These are phyloP conservation scores for Hemicentrotus pulcherrimus DNA, from an alignment of 35 echinoderm and acorn worm species.

Conservation along the genomic window DNA sequence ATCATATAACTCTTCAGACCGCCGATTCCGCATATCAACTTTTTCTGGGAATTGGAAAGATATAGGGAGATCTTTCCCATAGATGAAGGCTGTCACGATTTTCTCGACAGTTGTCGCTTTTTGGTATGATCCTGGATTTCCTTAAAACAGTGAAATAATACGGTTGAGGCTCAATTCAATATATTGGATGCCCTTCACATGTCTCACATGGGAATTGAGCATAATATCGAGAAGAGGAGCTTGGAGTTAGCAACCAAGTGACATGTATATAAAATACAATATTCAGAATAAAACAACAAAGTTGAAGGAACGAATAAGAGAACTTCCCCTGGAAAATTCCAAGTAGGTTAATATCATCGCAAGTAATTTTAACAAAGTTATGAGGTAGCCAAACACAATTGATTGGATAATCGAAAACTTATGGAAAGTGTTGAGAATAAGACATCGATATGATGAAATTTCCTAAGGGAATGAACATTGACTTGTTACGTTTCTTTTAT, in stretches of 20 bases:
- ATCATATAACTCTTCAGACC: not conserved
- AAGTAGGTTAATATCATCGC: not conserved
- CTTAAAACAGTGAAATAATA: not conserved
- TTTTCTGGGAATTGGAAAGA: not conserved
- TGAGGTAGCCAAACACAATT: not conserved
- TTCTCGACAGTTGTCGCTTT: not conserved
- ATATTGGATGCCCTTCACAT: not conserved
- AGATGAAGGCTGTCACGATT: not conserved
- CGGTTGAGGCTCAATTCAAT: not conserved
- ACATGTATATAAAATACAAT: not conserved
- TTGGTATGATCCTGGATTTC: not conserved
- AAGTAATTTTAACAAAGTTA: not conserved
- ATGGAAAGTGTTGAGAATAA: not conserved
- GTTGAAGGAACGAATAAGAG: not conserved
- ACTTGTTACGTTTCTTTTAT: not conserved
- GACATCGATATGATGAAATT: not conserved
- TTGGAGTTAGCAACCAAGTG: not conserved
- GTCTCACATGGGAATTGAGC: not conserved
- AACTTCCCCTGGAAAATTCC: no score
- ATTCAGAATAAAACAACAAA: not conserved
- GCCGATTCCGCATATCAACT: not conserved
- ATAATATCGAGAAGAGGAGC: not conserved
- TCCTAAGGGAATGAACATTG: not conserved
- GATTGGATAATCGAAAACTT: not conserved
- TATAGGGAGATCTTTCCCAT: not conserved